Base-by-base conservation (phyloP, 37 sponge, comb jelly and placozoan genomes). In the Amphimedon queenslandica region DNA sequence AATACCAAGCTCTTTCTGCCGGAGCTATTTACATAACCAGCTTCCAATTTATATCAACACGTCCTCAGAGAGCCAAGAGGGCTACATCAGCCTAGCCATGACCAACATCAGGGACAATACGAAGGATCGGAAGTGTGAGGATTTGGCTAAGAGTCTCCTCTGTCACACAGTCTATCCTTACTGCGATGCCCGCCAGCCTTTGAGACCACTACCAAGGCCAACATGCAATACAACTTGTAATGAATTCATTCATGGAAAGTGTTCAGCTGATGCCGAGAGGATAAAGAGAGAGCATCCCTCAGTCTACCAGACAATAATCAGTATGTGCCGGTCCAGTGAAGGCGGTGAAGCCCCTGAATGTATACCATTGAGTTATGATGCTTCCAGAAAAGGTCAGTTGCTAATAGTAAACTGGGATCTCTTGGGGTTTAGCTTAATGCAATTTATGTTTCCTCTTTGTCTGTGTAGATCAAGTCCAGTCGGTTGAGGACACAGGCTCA, bases 261-360 rank as follows among this genome's bases (percentile, higher is more conserved):
- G 81, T 64, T 55, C 41, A 0, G 25, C 2, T 5, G 11, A 21
- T 8, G 20, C 2, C 10, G 23, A 51, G 40, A 23, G 18, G 11
- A n/a, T n/a, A n/a, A n/a, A n/a, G n/a, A n/a, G n/a, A n/a, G 13
- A 47, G 53, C 1, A 23, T 37, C 39, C 78, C 6, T 55, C 35
- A 1, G 8, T 67, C 33, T 42, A 16, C 37, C 2, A 40, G 18
- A 2, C 25, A 41, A 34, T 77, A 4, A 30, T 33, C 29, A 39
- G 28, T 23, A 57, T 40, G 24, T 78, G 79, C 36, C 70, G 69
- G 37, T 25, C 16, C 38, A 40, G 63, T 3, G 60, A 57, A 2
- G 79, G 47, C 24, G 81, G 81, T 4, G 31, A 55, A 1, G 28
- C 0, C 0, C 81, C 81, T 0, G 81, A 80, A 58, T 80, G 81